Percentiles rank a stretch among this genome's conserved stretches.
Conservation (phyloP, 2,797 vertebrate genomes). For the Ctenopoma kingsleyae region DNA sequence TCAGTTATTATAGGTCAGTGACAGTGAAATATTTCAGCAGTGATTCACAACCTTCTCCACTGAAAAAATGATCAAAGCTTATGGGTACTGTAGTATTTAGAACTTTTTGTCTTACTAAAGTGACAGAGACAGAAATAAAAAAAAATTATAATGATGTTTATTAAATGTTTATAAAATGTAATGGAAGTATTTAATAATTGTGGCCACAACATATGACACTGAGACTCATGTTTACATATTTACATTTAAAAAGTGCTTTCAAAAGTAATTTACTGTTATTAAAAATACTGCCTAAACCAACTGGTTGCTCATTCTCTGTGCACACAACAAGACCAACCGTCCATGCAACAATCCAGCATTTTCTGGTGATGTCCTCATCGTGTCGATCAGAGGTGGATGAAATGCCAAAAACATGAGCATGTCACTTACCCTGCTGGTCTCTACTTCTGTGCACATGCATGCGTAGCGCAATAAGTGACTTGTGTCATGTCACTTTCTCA, state of each 20-base stretch:
- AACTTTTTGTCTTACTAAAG: background rate
- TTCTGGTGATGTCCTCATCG: background rate
- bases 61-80: background rate
- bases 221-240: background rate
- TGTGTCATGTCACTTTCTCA: constrained; percentile 29
- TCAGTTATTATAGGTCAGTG: too few species aligned
- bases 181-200: background rate
- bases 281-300: background rate
- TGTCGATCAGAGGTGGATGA: background rate
- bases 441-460: background rate
- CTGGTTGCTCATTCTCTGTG: background rate
- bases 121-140: background rate
- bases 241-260: background rate
- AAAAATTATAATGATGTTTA: too few species aligned
- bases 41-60: background rate
- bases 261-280: background rate
- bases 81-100: background rate
- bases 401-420: background rate
- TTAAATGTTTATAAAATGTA: background rate
- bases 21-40: background rate
- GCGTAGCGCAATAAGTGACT: background rate
- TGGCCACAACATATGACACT: background rate
- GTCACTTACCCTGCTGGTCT: background rate
- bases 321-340: background rate
- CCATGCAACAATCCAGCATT: background rate